Conservation (phyloP, 2,888 invertebrate genomes). For the Acronicta leporina region DNA sequence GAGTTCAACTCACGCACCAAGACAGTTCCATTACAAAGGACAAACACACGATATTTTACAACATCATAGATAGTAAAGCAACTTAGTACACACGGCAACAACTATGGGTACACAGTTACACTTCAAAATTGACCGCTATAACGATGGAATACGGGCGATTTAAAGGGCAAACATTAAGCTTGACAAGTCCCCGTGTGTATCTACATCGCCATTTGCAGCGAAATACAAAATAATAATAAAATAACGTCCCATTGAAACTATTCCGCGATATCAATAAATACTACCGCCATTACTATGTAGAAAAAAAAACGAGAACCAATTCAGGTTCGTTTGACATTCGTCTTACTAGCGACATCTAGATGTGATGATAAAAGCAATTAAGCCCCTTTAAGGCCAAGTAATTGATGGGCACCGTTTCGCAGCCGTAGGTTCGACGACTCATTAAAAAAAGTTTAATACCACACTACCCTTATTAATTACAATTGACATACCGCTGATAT, state of each 20-base stretch:
- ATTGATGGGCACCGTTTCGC: constrained; percentile 69
- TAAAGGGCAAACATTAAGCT: no score
- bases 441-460: constrained; percentile 40
- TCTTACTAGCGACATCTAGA: constrained; percentile 64
- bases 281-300: constrained; percentile 29
- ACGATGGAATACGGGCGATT: no score
- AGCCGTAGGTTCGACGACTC: constrained; percentile 58
- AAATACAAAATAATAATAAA: constrained; percentile 32
- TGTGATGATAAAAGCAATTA: constrained; percentile 79
- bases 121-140: no score
- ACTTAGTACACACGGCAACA: no score
- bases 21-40: no score
- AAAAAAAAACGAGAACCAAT: constrained; percentile 34
- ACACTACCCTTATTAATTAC: constrained; percentile 61
- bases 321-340: constrained; percentile 66
- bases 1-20: no score
- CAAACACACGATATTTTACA: no score
- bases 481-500: constrained; percentile 58
- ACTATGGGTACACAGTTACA: no score
- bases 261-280: constrained; percentile 39
- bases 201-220: constrained; percentile 15
- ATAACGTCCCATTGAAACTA: constrained; percentile 23
- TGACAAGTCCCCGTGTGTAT: constrained; percentile 1
- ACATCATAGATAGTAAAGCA: no score
- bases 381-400: constrained; percentile 68